Evolutionary conservation across 2,888 invertebrate species (phyloP).

Genomic region (Ischnus inquisitorius): DNA sequence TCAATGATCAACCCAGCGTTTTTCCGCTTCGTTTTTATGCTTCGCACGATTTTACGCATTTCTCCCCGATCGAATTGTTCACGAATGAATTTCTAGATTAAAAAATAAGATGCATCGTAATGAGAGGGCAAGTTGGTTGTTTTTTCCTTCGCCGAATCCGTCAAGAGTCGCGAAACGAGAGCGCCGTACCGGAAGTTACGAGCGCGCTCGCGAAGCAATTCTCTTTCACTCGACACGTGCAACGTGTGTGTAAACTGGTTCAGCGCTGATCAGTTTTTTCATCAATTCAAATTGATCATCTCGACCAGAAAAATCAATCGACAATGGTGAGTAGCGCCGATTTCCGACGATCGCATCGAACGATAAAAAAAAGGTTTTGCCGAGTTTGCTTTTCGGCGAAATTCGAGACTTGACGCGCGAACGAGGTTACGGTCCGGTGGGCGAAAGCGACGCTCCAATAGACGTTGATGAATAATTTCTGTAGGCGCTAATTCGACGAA

Average conservation of each 20-base stretch:
- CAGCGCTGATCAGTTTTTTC: slow-evolving; percentile 94
- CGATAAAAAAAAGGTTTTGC: background rate
- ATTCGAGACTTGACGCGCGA: background rate
- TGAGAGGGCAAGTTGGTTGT: background rate
- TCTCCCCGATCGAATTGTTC: background rate
- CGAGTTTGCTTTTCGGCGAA: background rate
- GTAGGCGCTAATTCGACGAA: background rate
- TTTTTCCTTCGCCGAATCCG: background rate
- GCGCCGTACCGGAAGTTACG: slow-evolving; percentile 48
- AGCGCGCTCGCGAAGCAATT: slow-evolving; percentile 18
- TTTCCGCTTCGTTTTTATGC: slow-evolving; percentile 21
- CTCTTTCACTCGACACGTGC: slow-evolving; percentile 77
- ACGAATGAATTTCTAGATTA: background rate
- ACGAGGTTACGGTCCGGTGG: slow-evolving; percentile 43
- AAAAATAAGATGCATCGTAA: background rate
- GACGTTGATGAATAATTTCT: background rate
- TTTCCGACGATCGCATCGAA: slow-evolving; percentile 5
- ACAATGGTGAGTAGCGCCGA: slow-evolving; percentile 87
- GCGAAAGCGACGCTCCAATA: slow-evolving; percentile 10
- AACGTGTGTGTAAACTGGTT: slow-evolving; percentile 88
- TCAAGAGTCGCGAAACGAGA: background rate
- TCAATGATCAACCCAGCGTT: slow-evolving; percentile 30
- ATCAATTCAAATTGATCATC: slow-evolving; percentile 90
- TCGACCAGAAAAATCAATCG: slow-evolving; percentile 91
- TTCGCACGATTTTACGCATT: background rate